phyloP scores from a whole-genome alignment of 2,888 invertebrate species.

The Amphipyra berbera region DNA sequence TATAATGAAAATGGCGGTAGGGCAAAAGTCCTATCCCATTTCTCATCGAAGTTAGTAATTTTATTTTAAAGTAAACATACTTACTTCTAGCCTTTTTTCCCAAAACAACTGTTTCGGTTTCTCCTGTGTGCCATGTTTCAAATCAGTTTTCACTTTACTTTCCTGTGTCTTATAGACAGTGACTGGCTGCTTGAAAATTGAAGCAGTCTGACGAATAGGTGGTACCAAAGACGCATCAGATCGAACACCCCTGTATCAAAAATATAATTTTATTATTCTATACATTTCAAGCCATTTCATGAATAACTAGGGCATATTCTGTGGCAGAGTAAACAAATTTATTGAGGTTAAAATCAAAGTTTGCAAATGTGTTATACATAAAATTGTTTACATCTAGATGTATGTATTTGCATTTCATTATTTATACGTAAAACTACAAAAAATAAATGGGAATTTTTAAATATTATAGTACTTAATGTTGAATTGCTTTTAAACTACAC shows the following conservation, averaged over 20 bases:
- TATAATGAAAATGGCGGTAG: too few species aligned
- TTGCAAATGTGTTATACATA: too few species aligned
- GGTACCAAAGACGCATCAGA: constrained; percentile 97
- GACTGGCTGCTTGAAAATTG: constrained; percentile 99
- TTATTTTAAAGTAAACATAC: constrained; percentile 6
- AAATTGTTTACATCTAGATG: too few species aligned
- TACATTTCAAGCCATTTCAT: not conserved
- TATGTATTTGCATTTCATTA: too few species aligned
- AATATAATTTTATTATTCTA: constrained; percentile 14
- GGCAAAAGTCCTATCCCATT: too few species aligned
- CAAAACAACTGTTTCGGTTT: constrained; percentile 97
- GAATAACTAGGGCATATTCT: not conserved
- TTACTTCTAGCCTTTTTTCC: constrained; percentile 93
- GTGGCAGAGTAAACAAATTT: not conserved
- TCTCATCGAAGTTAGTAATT: not conserved
- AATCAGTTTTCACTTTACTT: constrained; percentile 96
- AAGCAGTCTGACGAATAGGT: constrained; percentile 99
- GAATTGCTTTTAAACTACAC: not conserved
- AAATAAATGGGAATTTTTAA: too few species aligned
- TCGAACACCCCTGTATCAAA: constrained; percentile 91
- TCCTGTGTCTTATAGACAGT: constrained; percentile 98
- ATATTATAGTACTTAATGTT: too few species aligned
- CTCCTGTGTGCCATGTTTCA: constrained; percentile 97
- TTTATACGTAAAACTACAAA: too few species aligned
- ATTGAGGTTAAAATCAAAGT: not conserved